phyloP scores from a whole-genome alignment of 2,888 invertebrate species.

The Lacanobia wlatinum region DNA sequence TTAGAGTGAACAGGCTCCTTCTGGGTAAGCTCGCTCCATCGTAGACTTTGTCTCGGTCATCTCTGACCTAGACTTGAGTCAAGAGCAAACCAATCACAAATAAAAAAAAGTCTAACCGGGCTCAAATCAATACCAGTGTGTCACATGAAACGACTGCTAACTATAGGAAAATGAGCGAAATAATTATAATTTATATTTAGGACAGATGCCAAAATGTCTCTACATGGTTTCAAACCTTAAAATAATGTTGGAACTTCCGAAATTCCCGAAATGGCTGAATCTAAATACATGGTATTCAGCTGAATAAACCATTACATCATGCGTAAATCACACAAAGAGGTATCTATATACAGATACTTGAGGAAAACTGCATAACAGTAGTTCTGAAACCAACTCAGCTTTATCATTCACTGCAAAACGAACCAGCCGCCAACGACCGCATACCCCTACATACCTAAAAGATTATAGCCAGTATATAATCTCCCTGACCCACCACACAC shows the following conservation, averaged over 20 bases:
- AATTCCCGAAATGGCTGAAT: neutral
- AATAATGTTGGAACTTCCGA: neutral
- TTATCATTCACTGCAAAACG: constrained; percentile 4
- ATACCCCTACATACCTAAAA: constrained; percentile 52
- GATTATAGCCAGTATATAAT: constrained; percentile 51
- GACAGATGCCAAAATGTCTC: neutral
- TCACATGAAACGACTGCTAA: neutral
- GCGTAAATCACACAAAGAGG: neutral
- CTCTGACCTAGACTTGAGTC: no score
- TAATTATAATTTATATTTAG: no score
- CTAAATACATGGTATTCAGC: neutral
- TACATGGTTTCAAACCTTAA: no score
- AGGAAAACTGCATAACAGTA: constrained; percentile 1
- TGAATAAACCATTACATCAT: neutral
- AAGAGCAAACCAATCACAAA: no score
- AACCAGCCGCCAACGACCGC: constrained; percentile 30
- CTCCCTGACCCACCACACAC: constrained; percentile 8
- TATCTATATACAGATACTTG: neutral
- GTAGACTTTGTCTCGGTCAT: no score
- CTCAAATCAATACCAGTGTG: neutral
- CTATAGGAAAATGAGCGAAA: neutral
- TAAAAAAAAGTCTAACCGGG: no score
- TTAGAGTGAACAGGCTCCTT: no score
- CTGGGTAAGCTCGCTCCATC: no score
- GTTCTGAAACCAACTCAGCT: neutral